Evolutionary conservation across 1,140 invertebrate species (phyloP).

Genomic region (Brachionus asplanchnoidis): DNA sequence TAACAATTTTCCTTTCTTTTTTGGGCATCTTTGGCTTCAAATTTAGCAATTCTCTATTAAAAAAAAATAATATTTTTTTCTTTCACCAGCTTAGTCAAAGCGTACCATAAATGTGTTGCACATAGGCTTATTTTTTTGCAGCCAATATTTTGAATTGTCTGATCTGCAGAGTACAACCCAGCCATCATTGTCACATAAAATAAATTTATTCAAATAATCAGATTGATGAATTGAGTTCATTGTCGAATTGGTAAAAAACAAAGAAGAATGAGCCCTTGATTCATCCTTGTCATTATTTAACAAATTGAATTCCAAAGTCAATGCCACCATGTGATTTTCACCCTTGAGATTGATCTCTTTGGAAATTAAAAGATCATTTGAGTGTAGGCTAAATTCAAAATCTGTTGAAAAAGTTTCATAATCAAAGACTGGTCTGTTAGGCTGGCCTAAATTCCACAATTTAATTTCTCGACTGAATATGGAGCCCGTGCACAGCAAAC

Average conservation of each 20-base stretch:
- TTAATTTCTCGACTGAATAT: slow-evolving; percentile 27
- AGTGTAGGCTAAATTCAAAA: slow-evolving; percentile 27
- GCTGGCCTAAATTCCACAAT: background rate
- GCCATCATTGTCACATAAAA: slow-evolving; percentile 34
- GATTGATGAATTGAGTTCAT: slow-evolving; percentile 24
- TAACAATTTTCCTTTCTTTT: background rate
- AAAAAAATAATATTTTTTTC: too few species aligned
- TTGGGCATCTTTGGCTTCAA: background rate
- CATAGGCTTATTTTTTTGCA: slow-evolving; percentile 40
- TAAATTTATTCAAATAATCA: slow-evolving; percentile 39
- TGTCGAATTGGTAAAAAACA: slow-evolving; percentile 9
- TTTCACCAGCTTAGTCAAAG: background rate
- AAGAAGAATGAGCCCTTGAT: slow-evolving; percentile 8
- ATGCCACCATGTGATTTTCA: slow-evolving; percentile 31
- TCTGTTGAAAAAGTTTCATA: slow-evolving; percentile 11
- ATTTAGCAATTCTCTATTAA: slow-evolving; percentile 18
- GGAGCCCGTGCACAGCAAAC: background rate
- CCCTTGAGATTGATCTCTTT: slow-evolving; percentile 36
- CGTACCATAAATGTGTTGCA: slow-evolving; percentile 8
- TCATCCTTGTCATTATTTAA: slow-evolving; percentile 37
- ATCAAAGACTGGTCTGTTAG: background rate
- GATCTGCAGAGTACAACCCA: slow-evolving; percentile 12
- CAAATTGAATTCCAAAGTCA: slow-evolving; percentile 23
- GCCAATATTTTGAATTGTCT: slow-evolving; percentile 17
- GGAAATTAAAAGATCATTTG: background rate